Evolutionary conservation across 2,888 invertebrate genomes (phyloP), one percentile per base, ranked within the genome.

Genomic region (Disparrhopalites patrizii): DNA sequence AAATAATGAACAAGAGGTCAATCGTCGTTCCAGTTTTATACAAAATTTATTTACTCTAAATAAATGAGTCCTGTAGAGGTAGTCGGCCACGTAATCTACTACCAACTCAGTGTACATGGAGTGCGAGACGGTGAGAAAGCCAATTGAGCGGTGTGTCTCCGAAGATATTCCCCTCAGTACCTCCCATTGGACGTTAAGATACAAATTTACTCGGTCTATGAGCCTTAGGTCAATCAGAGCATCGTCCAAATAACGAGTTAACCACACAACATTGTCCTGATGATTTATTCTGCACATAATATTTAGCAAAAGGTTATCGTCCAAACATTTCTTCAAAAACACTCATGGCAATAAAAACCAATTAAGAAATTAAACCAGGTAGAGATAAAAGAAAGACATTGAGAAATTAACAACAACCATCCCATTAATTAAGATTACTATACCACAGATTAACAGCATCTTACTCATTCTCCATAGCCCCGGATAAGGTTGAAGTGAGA

Each of bases 91-190:
- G 23, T 63, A 63, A 27, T 66, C 58, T 3, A 68, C 64, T 5
- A 68, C 55, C 8, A 68, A 56, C 31, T 68, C 68, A 1, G 40
- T 60, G 51, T 66, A 64, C 66, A 68, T 68, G n/a, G 68, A 55
- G 50, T 68, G 68, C 5, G 63, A 68, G 1, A 68, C 60, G 1
- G 58, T 54, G 23, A 68, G 61, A 31, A 68, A 68, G 1, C 68
- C 68, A 23, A 66, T 51, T 15, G 54, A 36, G 15, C 54, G 38
- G 27, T 54, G 57, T 1, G 58, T 28, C 18, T 68, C 65, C 3
- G 66, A 58, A 13, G 57, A 58, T 13, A 68, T 60, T 23, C 68
- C 68, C 30, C 52, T 36, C 3, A 68, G 47, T n/a, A 56, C 66
- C 28, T 43, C 18, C 68, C 68, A 68, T 31, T 68, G 68, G 5